Base-by-base conservation (phyloP, 2,113 vertebrate genomes). In the Hyla sarda region DNA sequence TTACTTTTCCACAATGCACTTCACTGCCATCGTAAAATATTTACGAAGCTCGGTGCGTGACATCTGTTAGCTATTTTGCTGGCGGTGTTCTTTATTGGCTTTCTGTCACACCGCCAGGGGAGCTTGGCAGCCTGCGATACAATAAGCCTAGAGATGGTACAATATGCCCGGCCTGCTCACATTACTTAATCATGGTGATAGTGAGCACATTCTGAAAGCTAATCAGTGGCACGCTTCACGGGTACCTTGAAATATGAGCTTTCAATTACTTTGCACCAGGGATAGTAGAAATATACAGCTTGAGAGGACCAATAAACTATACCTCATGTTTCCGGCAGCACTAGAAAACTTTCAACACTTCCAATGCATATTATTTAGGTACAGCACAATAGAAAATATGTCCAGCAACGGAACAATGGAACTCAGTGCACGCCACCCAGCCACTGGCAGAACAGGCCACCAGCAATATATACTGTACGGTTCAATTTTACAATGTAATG, bases 51-150 rank as follows among this genome's bases (percentile, higher is more conserved):
- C 88, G 88, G 87, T 89, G 90, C 89, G 84, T 91, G 89, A 90
- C 92, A 93, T 93, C 91, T 93, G 90, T 89, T 92, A 79, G 88
- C 90, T 90, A 1, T 91, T 91, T 89, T 90, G 85, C 85, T 87
- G 83, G 47, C 86, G 90, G 86, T 84, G 91, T 88, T 88, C 56
- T 65, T 8, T 30, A 81, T 0, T 32, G 85, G 84, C 0, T 30
- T 50, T 45, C 17, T 25, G 83, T 75, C 86, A 79, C 62, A 32
- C 47, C 5, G 60, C 73, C 81, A 71, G 73, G 56, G 23, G 82
- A 56, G 14, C 21, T 77, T 79, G 74, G 87, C 82, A 80, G 76
- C 34, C n/a, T 25, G 14, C 0, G 17, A 50, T 47, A 67, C 67
- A 84, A 87, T 84, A 82, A 82, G 23, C 86, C 56, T 23, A 62